A percentile compares a stretch with the other conserved stretches of the same genome.
These are phyloP conservation scores for Numenius phaeopus DNA, from an alignment of 2,797 vertebrate genomes.

Conservation along the genomic window DNA sequence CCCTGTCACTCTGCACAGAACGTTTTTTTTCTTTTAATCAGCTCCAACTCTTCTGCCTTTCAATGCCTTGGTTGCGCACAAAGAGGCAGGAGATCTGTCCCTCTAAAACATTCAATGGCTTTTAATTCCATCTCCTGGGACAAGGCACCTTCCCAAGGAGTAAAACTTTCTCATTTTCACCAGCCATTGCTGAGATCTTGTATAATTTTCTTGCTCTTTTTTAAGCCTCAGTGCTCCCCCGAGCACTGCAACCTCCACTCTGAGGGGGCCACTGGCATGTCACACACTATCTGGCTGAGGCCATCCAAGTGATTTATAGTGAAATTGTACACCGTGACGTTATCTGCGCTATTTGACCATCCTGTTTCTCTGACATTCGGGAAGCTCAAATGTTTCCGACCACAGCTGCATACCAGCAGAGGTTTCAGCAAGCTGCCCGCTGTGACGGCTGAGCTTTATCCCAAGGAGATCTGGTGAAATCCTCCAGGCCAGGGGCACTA, in stretches of 20 bases:
- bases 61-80: neutral
- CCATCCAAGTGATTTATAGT: neutral
- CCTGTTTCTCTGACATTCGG: neutral
- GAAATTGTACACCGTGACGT: neutral
- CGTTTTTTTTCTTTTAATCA: neutral
- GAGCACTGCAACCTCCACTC: neutral
- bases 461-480: fast-evolving
- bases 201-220: neutral
- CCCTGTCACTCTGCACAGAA: neutral
- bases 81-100: neutral
- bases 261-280: neutral
- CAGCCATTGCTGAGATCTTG: neutral
- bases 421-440: neutral
- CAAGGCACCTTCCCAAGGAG: fast-evolving
- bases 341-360: neutral
- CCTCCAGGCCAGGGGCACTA: neutral
- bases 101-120: neutral
- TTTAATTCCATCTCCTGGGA: neutral
- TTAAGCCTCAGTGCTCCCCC: neutral
- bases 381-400: conserved; percentile 15
- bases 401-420: neutral
- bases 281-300: neutral
- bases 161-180: neutral
- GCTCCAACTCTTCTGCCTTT: neutral
- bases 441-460: neutral